Evolutionary conservation across 2,113 vertebrate genomes (phyloP).

Genomic region (Plotosus lineatus): DNA sequence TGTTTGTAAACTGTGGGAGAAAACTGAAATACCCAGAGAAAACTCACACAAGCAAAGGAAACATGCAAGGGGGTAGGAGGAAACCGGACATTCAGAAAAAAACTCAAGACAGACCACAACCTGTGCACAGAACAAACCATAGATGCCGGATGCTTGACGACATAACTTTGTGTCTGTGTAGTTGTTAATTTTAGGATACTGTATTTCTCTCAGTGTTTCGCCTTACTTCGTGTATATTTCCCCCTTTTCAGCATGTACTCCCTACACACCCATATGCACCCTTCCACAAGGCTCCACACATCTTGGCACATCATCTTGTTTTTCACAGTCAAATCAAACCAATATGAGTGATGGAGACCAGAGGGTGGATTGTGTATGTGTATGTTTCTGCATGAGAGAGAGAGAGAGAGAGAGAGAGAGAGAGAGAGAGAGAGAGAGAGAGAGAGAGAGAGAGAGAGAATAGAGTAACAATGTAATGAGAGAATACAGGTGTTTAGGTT

Average conservation of each 20-base stretch:
- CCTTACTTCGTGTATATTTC: slow-evolving; percentile 85
- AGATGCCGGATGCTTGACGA: slow-evolving; percentile 48
- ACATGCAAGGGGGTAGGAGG: too few relatives aligned
- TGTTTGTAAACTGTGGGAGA: too few relatives aligned
- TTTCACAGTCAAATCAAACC: slow-evolving; percentile 86
- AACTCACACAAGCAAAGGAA: too few relatives aligned
- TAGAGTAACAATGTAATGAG: slow-evolving; percentile 89
- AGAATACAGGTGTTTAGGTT: slow-evolving; percentile 96
- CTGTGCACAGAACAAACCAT: background rate
- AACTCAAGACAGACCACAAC: background rate
- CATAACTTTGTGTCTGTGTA: slow-evolving; percentile 57
- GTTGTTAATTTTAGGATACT: slow-evolving; percentile 72
- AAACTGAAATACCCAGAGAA: too few relatives aligned
- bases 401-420: background rate
- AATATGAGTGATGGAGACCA: slow-evolving; percentile 82
- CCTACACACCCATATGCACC: slow-evolving; percentile 42
- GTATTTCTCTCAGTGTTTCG: slow-evolving; percentile 57
- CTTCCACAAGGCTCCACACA: slow-evolving; percentile 71
- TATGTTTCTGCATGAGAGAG: background rate
- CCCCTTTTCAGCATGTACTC: slow-evolving; percentile 38
- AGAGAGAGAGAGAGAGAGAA: slow-evolving; percentile 61
- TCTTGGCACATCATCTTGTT: slow-evolving; percentile 79
- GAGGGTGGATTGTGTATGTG: slow-evolving; percentile 53
- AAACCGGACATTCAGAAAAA: background rate
- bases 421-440: slow-evolving; percentile 20